These are phyloP conservation scores for Perdita meconis DNA, from an alignment of 2,888 invertebrate species.

Conservation along the genomic window DNA sequence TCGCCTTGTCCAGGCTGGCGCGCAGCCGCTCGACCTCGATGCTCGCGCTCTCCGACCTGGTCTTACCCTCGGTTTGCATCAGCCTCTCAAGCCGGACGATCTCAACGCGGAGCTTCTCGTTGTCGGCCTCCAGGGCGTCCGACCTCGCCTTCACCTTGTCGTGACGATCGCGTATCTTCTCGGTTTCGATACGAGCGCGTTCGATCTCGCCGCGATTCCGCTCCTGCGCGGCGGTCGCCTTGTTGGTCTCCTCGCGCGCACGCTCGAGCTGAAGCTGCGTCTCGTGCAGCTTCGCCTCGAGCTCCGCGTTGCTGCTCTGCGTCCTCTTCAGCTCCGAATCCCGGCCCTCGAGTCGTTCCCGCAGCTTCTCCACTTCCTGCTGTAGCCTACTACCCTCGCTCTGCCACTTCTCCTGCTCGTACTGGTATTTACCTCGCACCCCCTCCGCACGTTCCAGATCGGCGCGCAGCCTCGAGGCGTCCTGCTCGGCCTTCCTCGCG, in stretches of 20 bases:
- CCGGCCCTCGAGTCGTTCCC: conserved; percentile 90
- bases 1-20: conserved; percentile 94
- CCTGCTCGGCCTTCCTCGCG: conserved; percentile 89
- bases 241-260: conserved; percentile 91
- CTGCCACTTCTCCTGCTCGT: conserved; percentile 89
- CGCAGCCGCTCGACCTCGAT: conserved; percentile 93
- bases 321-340: conserved; percentile 90
- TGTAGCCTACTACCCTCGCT: conserved; percentile 86
- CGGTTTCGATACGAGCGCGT: conserved; percentile 94
- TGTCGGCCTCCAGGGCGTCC: conserved; percentile 90
- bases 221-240: conserved; percentile 90
- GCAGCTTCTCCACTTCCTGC: conserved; percentile 88
- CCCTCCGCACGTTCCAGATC: conserved; percentile 91
- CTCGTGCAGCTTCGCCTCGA: conserved; percentile 91
- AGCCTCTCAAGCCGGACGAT: conserved; percentile 87
- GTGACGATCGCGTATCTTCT: conserved; percentile 94
- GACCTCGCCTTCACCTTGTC: conserved; percentile 92
- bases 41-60: conserved; percentile 85
- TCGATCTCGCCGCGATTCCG: conserved; percentile 92
- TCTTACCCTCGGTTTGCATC: conserved; percentile 85
- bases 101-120: conserved; percentile 91
- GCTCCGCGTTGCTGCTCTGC: conserved; percentile 87
- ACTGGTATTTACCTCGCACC: conserved; percentile 92
- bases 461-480: conserved; percentile 88
- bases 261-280: conserved; percentile 92